Conservation (phyloP, 2,797 vertebrate species). For the Tiaroga cobitis region DNA sequence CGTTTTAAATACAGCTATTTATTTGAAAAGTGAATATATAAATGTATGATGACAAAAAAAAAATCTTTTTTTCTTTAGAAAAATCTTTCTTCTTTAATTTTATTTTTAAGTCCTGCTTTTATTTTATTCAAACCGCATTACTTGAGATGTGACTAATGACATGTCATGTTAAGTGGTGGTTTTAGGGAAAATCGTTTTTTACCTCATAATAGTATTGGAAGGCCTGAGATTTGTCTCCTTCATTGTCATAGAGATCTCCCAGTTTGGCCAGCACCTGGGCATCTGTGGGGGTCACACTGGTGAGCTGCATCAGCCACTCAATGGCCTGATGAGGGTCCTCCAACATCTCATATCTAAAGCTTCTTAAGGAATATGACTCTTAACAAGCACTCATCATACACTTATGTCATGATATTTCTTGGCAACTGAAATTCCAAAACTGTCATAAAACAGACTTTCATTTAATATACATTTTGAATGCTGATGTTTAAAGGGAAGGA, state of each 20-base stretch:
- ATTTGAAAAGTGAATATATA: neutral
- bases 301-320: constrained; percentile 93
- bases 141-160: neutral
- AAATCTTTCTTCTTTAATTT: too few relatives aligned
- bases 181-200: neutral
- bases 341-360: constrained; percentile 86
- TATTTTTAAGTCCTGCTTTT: neutral
- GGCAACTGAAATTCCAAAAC: neutral
- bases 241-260: constrained; percentile 87
- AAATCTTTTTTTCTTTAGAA: neutral
- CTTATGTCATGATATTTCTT: neutral
- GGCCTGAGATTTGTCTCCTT: constrained; percentile 96
- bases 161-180: neutral
- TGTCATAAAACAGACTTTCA: neutral
- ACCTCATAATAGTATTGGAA: constrained; percentile 97
- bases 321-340: constrained; percentile 91
- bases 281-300: constrained; percentile 91
- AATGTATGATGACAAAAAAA: too few relatives aligned
- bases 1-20: neutral
- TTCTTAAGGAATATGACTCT: constrained; percentile 60
- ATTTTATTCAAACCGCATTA: neutral
- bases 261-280: constrained; percentile 88
- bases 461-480: neutral
- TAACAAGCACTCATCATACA: neutral
- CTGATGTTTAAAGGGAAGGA: constrained; percentile 70